phyloP scores from a whole-genome alignment of 37 sponge, comb jelly and placozoan species.

The Hormiphora californensis region DNA sequence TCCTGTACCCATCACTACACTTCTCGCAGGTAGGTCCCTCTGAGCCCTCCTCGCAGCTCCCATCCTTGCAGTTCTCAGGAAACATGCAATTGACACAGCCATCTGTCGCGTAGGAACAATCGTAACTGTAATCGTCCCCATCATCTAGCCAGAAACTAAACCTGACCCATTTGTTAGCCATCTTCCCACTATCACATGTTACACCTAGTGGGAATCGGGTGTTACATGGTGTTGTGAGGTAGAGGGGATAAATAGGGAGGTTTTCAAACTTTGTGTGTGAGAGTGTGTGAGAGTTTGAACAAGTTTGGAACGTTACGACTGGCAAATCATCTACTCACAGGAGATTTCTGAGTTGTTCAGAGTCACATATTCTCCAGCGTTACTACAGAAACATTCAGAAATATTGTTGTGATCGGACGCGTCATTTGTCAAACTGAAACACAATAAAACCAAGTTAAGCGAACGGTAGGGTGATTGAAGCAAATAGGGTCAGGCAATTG shows the following conservation, averaged over 20 bases:
- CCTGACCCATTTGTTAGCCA: constrained; percentile 49
- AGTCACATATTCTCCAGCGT: background rate
- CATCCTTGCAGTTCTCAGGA: constrained; percentile 3
- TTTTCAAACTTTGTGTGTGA: no score
- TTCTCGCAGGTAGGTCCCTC: constrained; percentile 31
- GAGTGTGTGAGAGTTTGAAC: no score
- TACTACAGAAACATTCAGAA: background rate
- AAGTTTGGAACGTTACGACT: no score
- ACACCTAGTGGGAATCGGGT: background rate
- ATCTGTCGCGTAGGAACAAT: background rate
- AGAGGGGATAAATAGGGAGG: no score
- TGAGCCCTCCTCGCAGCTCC: background rate
- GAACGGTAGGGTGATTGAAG: background rate
- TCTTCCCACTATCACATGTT: background rate
- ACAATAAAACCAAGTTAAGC: background rate
- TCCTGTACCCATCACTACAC: background rate
- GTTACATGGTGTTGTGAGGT: no score
- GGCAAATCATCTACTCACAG: no score
- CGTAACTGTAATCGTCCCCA: background rate
- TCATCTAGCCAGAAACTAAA: constrained; percentile 24
- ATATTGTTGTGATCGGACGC: background rate
- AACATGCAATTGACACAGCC: constrained; percentile 51
- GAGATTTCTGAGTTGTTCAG: background rate
- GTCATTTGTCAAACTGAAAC: background rate
- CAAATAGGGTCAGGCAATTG: background rate